Evolutionary conservation across 2,888 invertebrate genomes (phyloP), one percentile per base, ranked within the genome.

Genomic region (Cylindroiulus punctatus): DNA sequence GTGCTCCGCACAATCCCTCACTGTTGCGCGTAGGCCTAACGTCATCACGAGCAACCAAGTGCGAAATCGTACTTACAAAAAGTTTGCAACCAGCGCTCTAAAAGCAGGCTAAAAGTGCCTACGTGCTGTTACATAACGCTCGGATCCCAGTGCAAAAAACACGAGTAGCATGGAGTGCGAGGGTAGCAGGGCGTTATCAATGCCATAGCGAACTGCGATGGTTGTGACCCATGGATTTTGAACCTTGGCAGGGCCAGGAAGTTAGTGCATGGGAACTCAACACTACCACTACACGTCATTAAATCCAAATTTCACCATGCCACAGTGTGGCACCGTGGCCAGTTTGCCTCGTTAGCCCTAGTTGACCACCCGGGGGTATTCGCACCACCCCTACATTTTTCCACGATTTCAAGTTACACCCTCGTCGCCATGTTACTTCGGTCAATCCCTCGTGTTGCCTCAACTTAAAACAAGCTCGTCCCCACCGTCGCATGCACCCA

Each of bases 381-480:
- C 36, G 30, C 19, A 81, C 36, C 81, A 81, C 81, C 30, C 30
- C 81, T 36, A 30, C 81, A 36, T 36, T 36, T 81, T 81, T 81
- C 81, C 81, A 36, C 81, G 81, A 81, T 81, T 81, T 81, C 36
- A 81, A 81, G 81, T 81, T 81, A 81, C 81, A 81, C 81, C 81
- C 81, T 81, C 81, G 81, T 81, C 81, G 81, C 81, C 81, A 81
- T 81, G 81, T 81, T 81, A 14, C 17, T 81, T 81, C 81, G 81
- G 81, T 36, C 81, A 81, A 81, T 30, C 81, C 81, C 81, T 81
- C 81, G 81, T 81, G 81, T 19, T 81, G 32, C n/a, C 12, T 52
- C n/a, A 52, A 52, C 14, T 52, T 52, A 52, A 52, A 52, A n/a
- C 52, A 19, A 19, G 52, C 3, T 10, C 52, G 14, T 52, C 52